Evolutionary conservation across 1,140 invertebrate genomes (phyloP).

Genomic region (Aethina tumida): DNA sequence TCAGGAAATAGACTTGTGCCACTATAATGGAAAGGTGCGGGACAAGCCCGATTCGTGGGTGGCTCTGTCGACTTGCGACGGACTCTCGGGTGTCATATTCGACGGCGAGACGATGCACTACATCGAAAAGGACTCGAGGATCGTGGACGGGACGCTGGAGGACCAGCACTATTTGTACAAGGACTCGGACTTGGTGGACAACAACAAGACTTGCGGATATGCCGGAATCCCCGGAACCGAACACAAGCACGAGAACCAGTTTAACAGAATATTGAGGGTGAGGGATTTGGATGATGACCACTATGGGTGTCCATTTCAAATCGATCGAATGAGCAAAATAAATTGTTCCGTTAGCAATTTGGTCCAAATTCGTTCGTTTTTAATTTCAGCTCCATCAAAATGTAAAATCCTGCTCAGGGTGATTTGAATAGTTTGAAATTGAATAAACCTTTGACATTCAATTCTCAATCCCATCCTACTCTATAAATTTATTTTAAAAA

Average conservation of each 20-base stretch:
- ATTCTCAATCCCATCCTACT: too few species aligned
- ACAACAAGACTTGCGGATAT: constrained; percentile 62
- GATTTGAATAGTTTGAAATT: too few species aligned
- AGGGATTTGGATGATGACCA: too few species aligned
- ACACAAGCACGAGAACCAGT: constrained; percentile 30
- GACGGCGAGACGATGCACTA: constrained; percentile 70
- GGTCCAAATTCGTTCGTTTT: too few species aligned
- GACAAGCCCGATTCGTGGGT: constrained; percentile 63
- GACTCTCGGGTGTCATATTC: constrained; percentile 69
- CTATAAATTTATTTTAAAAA: too few species aligned
- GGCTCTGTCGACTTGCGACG: constrained; percentile 75
- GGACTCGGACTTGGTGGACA: constrained; percentile 51
- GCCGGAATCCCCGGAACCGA: constrained; percentile 30
- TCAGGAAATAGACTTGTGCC: constrained; percentile 66
- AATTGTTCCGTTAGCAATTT: too few species aligned
- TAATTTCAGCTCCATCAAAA: too few species aligned
- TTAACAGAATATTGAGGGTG: constrained; percentile 43
- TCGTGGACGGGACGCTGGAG: constrained; percentile 37
- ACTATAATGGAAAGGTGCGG: constrained; percentile 73
- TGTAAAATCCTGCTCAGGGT: too few species aligned
- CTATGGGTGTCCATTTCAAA: too few species aligned
- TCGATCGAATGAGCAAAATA: too few species aligned
- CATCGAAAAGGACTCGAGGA: constrained; percentile 43
- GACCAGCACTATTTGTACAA: constrained; percentile 56
- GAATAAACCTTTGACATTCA: too few species aligned